Evolutionary conservation across 1,140 invertebrate genomes (phyloP), one percentile per base, ranked within the genome.

Genomic region (Schlechtendalia chinensis): DNA sequence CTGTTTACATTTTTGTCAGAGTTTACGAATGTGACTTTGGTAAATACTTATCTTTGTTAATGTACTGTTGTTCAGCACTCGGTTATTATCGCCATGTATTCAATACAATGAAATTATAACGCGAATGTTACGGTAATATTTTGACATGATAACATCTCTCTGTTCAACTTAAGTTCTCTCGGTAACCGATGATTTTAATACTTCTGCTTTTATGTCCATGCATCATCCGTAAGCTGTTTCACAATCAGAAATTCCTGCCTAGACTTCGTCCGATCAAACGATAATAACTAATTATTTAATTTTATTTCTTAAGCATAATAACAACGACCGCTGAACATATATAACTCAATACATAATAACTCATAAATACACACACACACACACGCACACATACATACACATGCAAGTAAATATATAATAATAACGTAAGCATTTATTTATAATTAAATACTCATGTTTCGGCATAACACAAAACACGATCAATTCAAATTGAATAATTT

Each of bases 1-100:
- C n/a, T 27, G 67, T 17, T 3, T 22, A 24, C 14, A 53, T 71
- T 71, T 71, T 71, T 53, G 22, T 71, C 39, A 22, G 32, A 39
- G 65, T 67, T 67, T 47, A 71, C 16, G 67, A 53, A 53, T 71
- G 45, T 53, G 24, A 71, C 45, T 71, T 50, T 27, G 67, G 50
- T 39, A 53, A 17, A 71, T 53, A 53, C 47, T 71, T 71, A 53
- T 71, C 45, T 71, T 6, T 53, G 24, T 11, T 11, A 2, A 47
- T 19, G 24, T 71, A 53, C 16, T 24, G 16, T 14, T 53, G 5
- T 16, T 19, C 17, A 39, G 22, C 4, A 19, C 24, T 71, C 65
- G 11, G n/a, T 14, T 22, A 67, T 39, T 22, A 47, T 45, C 45
- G 22, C 6, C 24, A 19, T 71, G 47, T 24, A 22, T 71, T 71